These are phyloP conservation scores for Ericerus pela DNA, from an alignment of 1,140 invertebrate species.

Conservation along the genomic window DNA sequence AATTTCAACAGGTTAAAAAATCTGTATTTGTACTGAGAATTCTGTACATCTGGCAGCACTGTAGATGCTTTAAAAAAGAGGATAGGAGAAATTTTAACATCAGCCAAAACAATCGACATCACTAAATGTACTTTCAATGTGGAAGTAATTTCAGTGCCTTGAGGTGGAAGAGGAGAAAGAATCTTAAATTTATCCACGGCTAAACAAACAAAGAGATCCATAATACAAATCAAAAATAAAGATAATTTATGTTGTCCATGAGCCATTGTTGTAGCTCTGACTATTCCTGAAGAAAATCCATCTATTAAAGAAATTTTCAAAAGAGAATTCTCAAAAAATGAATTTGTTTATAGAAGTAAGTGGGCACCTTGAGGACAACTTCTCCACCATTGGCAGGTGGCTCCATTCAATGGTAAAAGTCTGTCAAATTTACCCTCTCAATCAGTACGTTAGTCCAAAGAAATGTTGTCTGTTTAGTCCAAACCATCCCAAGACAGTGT, in stretches of 20 bases:
- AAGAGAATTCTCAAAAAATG: background rate
- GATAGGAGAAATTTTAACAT: background rate
- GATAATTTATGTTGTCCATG: constrained; percentile 2
- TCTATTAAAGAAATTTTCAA: background rate
- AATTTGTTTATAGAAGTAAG: background rate
- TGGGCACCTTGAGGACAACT: too few species aligned
- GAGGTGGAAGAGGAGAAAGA: background rate
- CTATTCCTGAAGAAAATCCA: background rate
- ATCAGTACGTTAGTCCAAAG: too few species aligned
- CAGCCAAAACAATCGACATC: background rate
- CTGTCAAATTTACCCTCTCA: too few species aligned
- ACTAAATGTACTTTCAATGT: background rate
- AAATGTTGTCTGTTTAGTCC: too few species aligned
- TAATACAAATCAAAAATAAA: background rate
- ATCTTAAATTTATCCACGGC: background rate
- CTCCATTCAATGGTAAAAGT: too few species aligned
- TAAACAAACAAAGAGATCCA: background rate
- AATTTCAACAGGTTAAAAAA: too few species aligned
- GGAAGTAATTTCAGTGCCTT: background rate
- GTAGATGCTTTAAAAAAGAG: too few species aligned
- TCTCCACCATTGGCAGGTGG: too few species aligned
- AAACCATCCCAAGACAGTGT: too few species aligned
- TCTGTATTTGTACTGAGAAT: too few species aligned
- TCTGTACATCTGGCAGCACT: too few species aligned
- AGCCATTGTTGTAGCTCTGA: too few species aligned